These are phyloP conservation scores for Drosophila leonis DNA, from an alignment of 2,888 invertebrate genomes.

Conservation along the genomic window DNA sequence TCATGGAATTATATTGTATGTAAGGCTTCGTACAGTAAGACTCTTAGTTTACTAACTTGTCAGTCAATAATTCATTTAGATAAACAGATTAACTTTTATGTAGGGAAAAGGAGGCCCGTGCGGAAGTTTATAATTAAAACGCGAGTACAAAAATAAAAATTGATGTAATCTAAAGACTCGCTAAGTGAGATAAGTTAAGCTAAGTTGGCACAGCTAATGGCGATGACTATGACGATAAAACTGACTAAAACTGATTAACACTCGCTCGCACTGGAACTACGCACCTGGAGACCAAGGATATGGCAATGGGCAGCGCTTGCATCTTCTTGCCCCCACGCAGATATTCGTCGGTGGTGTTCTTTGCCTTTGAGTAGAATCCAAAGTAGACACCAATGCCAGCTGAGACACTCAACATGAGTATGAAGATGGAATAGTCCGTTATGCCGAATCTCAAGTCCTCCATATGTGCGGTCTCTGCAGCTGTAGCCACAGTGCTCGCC, in stretches of 20 bases:
- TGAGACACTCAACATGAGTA: conserved; percentile 86
- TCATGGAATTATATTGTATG: too few species aligned
- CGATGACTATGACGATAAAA: conserved; percentile 8
- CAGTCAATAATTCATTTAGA: background rate
- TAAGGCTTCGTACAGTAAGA: too few species aligned
- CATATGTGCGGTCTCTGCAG: conserved; percentile 5
- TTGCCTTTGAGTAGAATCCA: conserved; percentile 86
- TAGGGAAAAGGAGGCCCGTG: conserved; percentile 2
- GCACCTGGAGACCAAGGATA: conserved; percentile 87
- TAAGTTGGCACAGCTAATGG: conserved; percentile 9
- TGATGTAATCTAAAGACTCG: background rate
- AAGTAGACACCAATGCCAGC: conserved; percentile 87
- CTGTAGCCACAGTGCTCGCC: conserved; percentile 19
- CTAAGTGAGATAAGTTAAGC: conserved; percentile 19
- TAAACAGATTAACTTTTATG: background rate
- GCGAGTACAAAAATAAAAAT: background rate
- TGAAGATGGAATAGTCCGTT: conserved; percentile 87
- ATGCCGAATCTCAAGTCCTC: conserved; percentile 75
- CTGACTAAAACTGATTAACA: conserved; percentile 12
- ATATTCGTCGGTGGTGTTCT: conserved; percentile 87
- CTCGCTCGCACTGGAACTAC: conserved; percentile 15
- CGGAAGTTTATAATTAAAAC: background rate
- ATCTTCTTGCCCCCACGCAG: conserved; percentile 87
- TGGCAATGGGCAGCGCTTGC: conserved; percentile 88
- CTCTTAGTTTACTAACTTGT: too few species aligned